These are phyloP conservation scores for Eptesicus fuscus DNA, from an alignment of 2,113 vertebrate genomes.

Conservation along the genomic window DNA sequence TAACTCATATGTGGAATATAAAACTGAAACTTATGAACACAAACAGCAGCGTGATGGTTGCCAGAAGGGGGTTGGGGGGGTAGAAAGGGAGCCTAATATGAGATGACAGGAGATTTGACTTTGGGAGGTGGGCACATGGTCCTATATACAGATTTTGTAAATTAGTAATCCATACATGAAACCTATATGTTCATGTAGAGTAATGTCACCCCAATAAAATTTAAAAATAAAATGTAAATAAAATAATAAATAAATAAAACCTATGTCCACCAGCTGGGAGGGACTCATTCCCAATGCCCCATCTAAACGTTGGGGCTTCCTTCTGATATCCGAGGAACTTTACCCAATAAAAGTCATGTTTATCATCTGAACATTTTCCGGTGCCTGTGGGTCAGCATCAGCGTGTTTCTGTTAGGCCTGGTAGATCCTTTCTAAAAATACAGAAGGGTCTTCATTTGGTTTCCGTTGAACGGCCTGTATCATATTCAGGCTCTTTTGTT, in stretches of 20 bases:
- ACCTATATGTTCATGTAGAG: too few species aligned
- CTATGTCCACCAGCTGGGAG: not conserved
- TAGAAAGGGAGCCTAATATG: too few species aligned
- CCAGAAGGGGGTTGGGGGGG: too few species aligned
- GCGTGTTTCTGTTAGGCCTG: not conserved
- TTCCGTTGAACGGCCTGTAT: not conserved
- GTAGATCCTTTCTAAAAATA: not conserved
- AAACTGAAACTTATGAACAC: too few species aligned
- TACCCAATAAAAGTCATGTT: not conserved
- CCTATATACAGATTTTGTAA: too few species aligned
- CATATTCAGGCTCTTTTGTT: not conserved
- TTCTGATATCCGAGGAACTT: not conserved
- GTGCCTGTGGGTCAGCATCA: not conserved
- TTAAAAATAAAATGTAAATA: too few species aligned
- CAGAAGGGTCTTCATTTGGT: not conserved
- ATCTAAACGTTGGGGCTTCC: not conserved
- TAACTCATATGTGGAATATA: too few species aligned
- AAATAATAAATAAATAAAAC: not conserved
- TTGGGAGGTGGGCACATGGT: too few species aligned
- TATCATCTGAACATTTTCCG: not conserved
- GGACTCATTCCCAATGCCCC: not conserved
- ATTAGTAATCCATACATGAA: too few species aligned
- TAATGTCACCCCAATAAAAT: too few species aligned
- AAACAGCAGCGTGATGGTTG: too few species aligned
- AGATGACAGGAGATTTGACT: too few species aligned